Evolutionary conservation across 92 coral and sea anemone species (phyloP).

Genomic region (Palythoa grandiflora): DNA sequence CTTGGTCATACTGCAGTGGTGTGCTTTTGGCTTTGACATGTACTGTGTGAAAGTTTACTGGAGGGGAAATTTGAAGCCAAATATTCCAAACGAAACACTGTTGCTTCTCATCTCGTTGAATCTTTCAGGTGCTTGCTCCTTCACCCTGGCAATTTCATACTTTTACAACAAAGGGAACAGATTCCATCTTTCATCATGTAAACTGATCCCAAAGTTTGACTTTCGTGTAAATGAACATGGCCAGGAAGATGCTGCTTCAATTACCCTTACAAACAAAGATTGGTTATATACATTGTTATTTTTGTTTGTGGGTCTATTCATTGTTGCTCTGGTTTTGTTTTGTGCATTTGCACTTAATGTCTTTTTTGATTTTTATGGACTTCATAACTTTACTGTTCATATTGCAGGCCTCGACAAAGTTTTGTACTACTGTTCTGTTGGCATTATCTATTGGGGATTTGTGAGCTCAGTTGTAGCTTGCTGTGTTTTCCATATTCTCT

Average conservation of each 20-base stretch:
- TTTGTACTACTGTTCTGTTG: slow-evolving; percentile 50
- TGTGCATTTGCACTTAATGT: slow-evolving; percentile 60
- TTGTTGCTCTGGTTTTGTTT: slow-evolving; percentile 54
- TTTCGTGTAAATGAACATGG: slow-evolving; percentile 50
- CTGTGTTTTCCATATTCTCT: slow-evolving; percentile 68
- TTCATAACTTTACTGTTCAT: slow-evolving; percentile 64
- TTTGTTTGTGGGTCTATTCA: slow-evolving; percentile 55
- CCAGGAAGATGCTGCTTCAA: slow-evolving; percentile 43
- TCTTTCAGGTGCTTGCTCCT: slow-evolving; percentile 64
- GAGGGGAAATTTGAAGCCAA: slow-evolving; percentile 60
- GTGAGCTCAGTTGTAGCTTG: slow-evolving; percentile 61
- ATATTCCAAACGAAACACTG: slow-evolving; percentile 67
- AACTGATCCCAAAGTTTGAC: slow-evolving; percentile 60
- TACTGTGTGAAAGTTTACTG: slow-evolving; percentile 58
- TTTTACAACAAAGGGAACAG: slow-evolving; percentile 61
- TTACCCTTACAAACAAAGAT: slow-evolving; percentile 52
- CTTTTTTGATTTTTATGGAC: slow-evolving; percentile 65
- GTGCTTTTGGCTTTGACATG: slow-evolving; percentile 65
- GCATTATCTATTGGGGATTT: slow-evolving; percentile 64
- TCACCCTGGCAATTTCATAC: slow-evolving; percentile 61
- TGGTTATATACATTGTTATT: slow-evolving; percentile 64
- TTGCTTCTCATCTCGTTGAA: slow-evolving; percentile 58
- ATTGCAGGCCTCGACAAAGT: slow-evolving; percentile 48
- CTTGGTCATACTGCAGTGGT: slow-evolving; percentile 56
- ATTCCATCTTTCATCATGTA: slow-evolving; percentile 53